Base-by-base conservation (phyloP, 2,113 vertebrate genomes). In the Rhinolophus ferrumequinum region DNA sequence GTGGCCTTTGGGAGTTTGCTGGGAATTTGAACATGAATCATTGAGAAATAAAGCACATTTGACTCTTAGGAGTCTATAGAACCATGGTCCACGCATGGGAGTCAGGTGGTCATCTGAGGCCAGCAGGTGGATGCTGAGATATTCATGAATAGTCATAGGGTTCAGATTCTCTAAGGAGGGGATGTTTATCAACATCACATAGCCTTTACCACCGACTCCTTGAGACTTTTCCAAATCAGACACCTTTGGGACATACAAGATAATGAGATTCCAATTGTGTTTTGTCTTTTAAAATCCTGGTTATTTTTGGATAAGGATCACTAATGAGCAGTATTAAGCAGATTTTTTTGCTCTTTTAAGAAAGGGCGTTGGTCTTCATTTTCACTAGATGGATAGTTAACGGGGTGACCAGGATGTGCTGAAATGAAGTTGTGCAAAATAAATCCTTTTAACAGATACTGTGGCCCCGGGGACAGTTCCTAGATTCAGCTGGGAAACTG, bases 251-350 rank as follows among this genome's bases (percentile, higher is more conserved):
- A 81, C 6, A 69, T 69, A 83, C 3, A 82, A 54, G 47, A 92
- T 50, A 80, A 15, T 24, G 13, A 85, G 50, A 76, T 60, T 79
- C 35, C 16, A 47, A 1, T 30, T 87, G n/a, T 54, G 41, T 79
- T 81, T 73, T 89, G 41, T 86, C 66, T 87, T 64, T 75, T 83
- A 94, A 56, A 13, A 47, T 41, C n/a, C 66, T 75, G 19, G 3
- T n/a, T 88, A 14, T 52, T 93, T 64, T 94, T 69, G 6, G 30
- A 54, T 22, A 44, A 58, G 38, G 52, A 85, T 72, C 56, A 82
- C 60, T 83, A 16, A 33, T 60, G 70, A 94, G 54, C 91, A 96
- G 79, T 91, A 96, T 97, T 96, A 96, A 96, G 41, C 62, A 72
- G 30, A 47, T 56, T 80, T 84, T 84, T 85, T 67, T 44, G 24